Conservation (phyloP, 2,888 invertebrate species). For the Phymatocera aterrima region DNA sequence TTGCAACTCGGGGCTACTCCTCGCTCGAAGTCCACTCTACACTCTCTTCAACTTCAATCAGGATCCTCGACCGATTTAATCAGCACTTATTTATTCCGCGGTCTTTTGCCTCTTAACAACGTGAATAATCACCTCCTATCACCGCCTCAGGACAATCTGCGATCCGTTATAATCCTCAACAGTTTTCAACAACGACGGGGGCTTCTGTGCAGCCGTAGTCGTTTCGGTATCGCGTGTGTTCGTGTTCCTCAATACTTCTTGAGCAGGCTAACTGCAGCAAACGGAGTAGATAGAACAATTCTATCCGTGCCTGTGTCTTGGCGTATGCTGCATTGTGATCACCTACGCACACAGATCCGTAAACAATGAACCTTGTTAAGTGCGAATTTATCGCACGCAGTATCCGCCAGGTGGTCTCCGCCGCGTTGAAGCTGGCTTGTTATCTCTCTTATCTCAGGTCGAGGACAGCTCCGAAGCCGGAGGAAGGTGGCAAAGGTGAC, state of each 20-base stretch:
- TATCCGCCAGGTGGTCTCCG: neutral
- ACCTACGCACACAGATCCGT: neutral
- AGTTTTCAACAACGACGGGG: neutral
- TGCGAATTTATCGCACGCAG: slow-evolving; percentile 24
- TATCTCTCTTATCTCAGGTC: slow-evolving; percentile 22
- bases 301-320: neutral
- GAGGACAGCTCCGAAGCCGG: neutral
- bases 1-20: neutral
- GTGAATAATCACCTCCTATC: slow-evolving; percentile 2
- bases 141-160: neutral
- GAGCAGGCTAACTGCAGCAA: neutral
- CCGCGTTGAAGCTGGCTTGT: neutral
- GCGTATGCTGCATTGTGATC: neutral
- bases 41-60: slow-evolving; percentile 10
- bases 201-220: neutral
- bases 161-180: neutral
- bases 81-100: neutral
- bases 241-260: neutral
- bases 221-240: neutral
- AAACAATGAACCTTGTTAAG: slow-evolving; percentile 40
- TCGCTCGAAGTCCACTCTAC: slow-evolving; percentile 14
- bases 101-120: neutral
- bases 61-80: slow-evolving; percentile 13
- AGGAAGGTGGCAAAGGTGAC: too few species aligned
- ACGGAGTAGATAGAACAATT: neutral